phyloP scores from a whole-genome alignment of 2,797 vertebrate genomes.

The Lophius americanus region DNA sequence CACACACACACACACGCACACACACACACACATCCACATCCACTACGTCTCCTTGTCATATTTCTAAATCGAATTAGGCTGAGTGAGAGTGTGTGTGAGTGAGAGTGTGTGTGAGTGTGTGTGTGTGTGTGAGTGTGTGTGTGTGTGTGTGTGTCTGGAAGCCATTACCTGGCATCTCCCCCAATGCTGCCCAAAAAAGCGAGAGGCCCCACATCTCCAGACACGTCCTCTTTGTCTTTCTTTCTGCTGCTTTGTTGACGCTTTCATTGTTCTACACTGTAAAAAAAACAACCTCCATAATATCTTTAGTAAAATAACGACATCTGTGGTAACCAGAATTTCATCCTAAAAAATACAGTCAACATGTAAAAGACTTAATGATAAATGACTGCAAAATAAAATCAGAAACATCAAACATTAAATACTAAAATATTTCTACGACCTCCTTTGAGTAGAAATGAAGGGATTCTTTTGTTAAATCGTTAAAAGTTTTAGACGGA shows the following conservation, averaged over 20 bases:
- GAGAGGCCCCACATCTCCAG: slow-evolving; percentile 60
- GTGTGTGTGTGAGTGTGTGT: slow-evolving; percentile 33
- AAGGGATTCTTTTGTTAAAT: too few species aligned
- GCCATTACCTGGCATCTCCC: slow-evolving; percentile 74
- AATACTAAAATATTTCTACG: too few species aligned
- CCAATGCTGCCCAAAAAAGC: slow-evolving; percentile 54
- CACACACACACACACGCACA: slow-evolving; percentile 33
- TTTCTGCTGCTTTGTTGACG: slow-evolving; percentile 30
- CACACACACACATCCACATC: slow-evolving; percentile 20
- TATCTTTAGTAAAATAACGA: not conserved
- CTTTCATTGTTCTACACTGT: slow-evolving; percentile 26
- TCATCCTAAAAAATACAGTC: too few species aligned
- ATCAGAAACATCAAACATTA: too few species aligned
- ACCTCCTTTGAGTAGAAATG: too few species aligned
- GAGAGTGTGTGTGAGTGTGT: slow-evolving; percentile 34
- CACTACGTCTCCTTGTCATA: slow-evolving; percentile 52
- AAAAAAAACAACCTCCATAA: not conserved
- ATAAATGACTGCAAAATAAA: too few species aligned
- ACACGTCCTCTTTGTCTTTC: slow-evolving; percentile 7
- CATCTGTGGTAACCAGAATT: too few species aligned
- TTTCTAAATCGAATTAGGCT: slow-evolving; percentile 65
- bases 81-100: slow-evolving; percentile 20
- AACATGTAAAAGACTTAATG: too few species aligned
- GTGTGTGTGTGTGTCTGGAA: slow-evolving; percentile 68
- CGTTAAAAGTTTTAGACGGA: too few species aligned